Conservation (phyloP, 2,888 invertebrate species). For the Scaptomyza polygonia region DNA sequence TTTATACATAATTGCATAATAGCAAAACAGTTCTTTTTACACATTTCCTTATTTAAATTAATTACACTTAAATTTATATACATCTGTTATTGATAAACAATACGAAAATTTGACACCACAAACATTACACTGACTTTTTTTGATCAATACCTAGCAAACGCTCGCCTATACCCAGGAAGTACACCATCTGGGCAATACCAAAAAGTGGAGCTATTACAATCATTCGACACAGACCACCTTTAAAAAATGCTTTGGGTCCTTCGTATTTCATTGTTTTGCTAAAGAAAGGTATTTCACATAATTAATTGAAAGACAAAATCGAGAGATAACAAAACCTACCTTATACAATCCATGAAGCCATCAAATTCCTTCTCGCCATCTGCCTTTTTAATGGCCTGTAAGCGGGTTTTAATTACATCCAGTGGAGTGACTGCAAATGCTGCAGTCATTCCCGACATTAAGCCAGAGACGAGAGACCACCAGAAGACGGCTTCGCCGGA, state of each 20-base stretch:
- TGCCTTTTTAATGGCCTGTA: slow-evolving; percentile 95
- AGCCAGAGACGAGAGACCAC: slow-evolving; percentile 96
- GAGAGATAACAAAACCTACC: slow-evolving; percentile 86
- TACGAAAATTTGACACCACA: too few relatives aligned
- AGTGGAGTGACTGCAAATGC: slow-evolving; percentile 95
- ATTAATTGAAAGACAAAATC: not conserved
- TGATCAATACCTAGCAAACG: slow-evolving; percentile 85
- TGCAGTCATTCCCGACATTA: slow-evolving; percentile 92
- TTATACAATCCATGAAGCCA: slow-evolving; percentile 93
- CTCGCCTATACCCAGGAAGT: slow-evolving; percentile 97
- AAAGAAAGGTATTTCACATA: not conserved
- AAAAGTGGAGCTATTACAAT: slow-evolving; percentile 98
- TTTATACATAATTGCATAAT: not conserved
- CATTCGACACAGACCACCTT: slow-evolving; percentile 97
- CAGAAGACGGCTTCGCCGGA: slow-evolving; percentile 91
- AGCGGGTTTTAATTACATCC: slow-evolving; percentile 98
- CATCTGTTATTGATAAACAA: not conserved
- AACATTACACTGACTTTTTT: slow-evolving; percentile 37
- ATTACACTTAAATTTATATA: not conserved
- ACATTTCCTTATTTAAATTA: not conserved
- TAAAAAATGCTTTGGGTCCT: slow-evolving; percentile 97
- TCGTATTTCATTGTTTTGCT: slow-evolving; percentile 93
- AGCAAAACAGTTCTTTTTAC: not conserved
- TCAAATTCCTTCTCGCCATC: slow-evolving; percentile 92
- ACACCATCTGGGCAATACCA: slow-evolving; percentile 98